Percentiles rank a stretch among this genome's conserved stretches.
These are phyloP conservation scores for Tonatia bakeri DNA, from an alignment of 2,113 vertebrate genomes.

Conservation along the genomic window DNA sequence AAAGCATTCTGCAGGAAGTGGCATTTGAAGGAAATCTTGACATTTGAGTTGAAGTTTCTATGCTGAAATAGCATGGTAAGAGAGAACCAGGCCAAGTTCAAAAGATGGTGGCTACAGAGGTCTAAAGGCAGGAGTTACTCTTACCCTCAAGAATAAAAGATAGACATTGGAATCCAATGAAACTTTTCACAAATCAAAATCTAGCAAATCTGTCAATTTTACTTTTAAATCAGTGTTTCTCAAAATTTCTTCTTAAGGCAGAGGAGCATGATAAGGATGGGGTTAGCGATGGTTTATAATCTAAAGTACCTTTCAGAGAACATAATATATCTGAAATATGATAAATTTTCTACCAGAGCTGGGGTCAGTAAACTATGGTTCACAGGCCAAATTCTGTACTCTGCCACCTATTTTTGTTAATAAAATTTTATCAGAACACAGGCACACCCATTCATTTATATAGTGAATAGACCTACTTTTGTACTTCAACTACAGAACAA, in stretches of 20 bases:
- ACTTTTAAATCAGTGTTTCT: not conserved
- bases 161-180: not conserved
- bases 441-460: not conserved
- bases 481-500: not conserved
- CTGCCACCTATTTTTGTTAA: not conserved
- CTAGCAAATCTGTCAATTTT: not conserved
- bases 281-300: not conserved
- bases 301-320: not conserved
- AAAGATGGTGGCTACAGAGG: not conserved
- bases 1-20: not conserved
- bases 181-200: constrained; percentile 10
- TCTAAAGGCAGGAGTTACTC: not conserved
- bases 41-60: not conserved
- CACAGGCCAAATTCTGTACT: not conserved
- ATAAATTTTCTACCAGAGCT: not conserved
- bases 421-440: not conserved
- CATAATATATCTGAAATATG: not conserved
- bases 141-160: not conserved
- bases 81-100: not conserved
- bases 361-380: not conserved
- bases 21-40: not conserved
- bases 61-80: not conserved
- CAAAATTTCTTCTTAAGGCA: constrained; percentile 11
- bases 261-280: not conserved
- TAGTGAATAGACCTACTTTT: not conserved